Base-by-base conservation (phyloP, 2,797 vertebrate species). In the Salmo trutta region DNA sequence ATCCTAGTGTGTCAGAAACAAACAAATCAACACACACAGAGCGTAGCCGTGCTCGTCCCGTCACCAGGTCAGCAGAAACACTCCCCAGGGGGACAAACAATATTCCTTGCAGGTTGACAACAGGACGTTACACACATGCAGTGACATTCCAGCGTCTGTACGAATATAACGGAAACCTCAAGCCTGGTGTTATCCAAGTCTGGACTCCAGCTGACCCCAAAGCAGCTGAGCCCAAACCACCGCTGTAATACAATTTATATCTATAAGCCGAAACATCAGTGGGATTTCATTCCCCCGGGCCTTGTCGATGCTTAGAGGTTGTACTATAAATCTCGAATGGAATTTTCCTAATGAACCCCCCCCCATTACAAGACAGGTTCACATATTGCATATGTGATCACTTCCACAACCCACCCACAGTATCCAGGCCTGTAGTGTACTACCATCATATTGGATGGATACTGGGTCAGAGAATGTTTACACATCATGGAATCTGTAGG, bases 81-180 rank as follows among this genome's bases (percentile, higher is more conserved):
- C 77, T 85, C 86, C 81, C 79, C 79, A 82, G 75, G 66, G 75
- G 83, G 85, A 59, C 56, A 59, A 82, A 83, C 75, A 56, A 56
- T 79, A 82, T 87, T 90, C 82, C 84, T 88, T 85, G 78, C 82
- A 87, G 85, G 84, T 81, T 80, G 84, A 77, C 84, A 86, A 69
- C 77, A 75, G 65, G 75, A 86, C 47, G 0, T 68, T 75, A 77
- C 56, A 69, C 65, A 71, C 71, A 76, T 85, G 64, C 76, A 79
- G 78, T 41, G 8, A 86, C 66, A 81, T 86, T 87, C 78, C 78
- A 77, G 21, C 71, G 68, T 78, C n/a, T 6, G 66, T 62, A 68
- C 66, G 88, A 85, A 88, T 83, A 87, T 86, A 85, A 68, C 77
- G 83, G 79, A 80, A 81, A 76, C 29, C 33, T 73, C 41, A 51